These are phyloP conservation scores for Candoia aspera DNA, from an alignment of 2,113 vertebrate species.

Conservation along the genomic window DNA sequence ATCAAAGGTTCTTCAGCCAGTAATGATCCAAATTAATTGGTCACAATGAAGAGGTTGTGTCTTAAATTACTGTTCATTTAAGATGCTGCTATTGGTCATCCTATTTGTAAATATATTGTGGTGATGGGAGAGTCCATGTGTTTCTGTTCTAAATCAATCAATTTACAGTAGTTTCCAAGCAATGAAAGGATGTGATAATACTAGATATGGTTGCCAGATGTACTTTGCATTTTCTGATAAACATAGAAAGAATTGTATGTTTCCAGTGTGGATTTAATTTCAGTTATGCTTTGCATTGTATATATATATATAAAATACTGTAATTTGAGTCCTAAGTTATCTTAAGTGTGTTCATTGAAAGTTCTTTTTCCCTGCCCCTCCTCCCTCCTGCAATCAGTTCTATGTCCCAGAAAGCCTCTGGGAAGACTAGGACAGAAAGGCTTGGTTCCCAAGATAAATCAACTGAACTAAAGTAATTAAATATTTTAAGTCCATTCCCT, in stretches of 20 bases:
- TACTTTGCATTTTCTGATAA: background rate
- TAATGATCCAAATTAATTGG: background rate
- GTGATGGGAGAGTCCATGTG: background rate
- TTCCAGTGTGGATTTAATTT: background rate
- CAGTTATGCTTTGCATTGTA: background rate
- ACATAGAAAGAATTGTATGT: background rate
- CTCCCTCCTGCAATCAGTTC: background rate
- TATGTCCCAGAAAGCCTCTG: background rate
- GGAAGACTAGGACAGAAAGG: background rate
- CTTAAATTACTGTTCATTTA: background rate
- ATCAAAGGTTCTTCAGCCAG: background rate
- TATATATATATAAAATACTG: background rate
- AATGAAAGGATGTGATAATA: accelerated
- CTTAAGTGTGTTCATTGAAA: background rate
- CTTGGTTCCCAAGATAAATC: background rate
- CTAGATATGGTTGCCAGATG: background rate
- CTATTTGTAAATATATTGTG: background rate
- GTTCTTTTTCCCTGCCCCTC: background rate
- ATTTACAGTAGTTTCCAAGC: background rate
- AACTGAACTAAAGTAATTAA: background rate
- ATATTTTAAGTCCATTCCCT: background rate
- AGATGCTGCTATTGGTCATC: conserved; percentile 3
- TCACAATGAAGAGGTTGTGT: background rate
- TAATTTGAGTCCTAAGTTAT: background rate
- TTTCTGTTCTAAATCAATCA: background rate